phyloP scores from a whole-genome alignment of 2,888 invertebrate genomes.

The Scotopteryx bipunctaria region DNA sequence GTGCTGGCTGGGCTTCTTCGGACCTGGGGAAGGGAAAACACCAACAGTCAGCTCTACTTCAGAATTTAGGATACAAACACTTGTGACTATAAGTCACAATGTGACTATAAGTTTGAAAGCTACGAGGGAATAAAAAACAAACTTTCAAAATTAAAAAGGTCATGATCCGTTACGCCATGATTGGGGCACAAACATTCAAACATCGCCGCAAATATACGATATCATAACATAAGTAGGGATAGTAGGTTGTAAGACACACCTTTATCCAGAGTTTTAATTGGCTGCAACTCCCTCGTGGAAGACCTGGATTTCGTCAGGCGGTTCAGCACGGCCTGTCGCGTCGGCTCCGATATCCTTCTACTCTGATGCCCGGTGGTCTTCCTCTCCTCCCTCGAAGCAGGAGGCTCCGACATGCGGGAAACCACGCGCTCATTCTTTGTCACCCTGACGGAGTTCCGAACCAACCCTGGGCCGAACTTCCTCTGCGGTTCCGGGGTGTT shows the following conservation, averaged over 20 bases:
- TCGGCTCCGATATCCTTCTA: conserved; percentile 68
- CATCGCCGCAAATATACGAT: too few relatives aligned
- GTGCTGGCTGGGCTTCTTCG: conserved; percentile 84
- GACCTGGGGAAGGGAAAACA: conserved; percentile 51
- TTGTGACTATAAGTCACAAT: too few relatives aligned
- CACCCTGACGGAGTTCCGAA: conserved; percentile 69
- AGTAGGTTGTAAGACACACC: conserved; percentile 50
- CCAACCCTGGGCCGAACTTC: conserved; percentile 81
- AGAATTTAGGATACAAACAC: too few relatives aligned
- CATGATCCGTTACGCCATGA: too few relatives aligned
- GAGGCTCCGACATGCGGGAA: conserved; percentile 85
- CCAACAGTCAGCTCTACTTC: too few relatives aligned
- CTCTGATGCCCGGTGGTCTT: conserved; percentile 71
- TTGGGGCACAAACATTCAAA: too few relatives aligned
- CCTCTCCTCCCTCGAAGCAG: conserved; percentile 63
- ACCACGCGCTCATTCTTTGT: conserved; percentile 75
- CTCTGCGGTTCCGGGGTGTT: conserved; percentile 85
- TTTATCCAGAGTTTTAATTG: conserved; percentile 66
- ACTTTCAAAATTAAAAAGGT: too few relatives aligned
- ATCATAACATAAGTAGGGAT: too few relatives aligned
- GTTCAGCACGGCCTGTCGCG: conserved; percentile 66
- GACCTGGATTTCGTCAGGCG: conserved; percentile 78
- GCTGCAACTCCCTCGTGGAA: conserved; percentile 74
- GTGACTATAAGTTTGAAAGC: too few relatives aligned
- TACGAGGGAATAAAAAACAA: too few relatives aligned